These are phyloP conservation scores for Caiman crocodilus DNA, from an alignment of 2,797 vertebrate species.

Conservation along the genomic window DNA sequence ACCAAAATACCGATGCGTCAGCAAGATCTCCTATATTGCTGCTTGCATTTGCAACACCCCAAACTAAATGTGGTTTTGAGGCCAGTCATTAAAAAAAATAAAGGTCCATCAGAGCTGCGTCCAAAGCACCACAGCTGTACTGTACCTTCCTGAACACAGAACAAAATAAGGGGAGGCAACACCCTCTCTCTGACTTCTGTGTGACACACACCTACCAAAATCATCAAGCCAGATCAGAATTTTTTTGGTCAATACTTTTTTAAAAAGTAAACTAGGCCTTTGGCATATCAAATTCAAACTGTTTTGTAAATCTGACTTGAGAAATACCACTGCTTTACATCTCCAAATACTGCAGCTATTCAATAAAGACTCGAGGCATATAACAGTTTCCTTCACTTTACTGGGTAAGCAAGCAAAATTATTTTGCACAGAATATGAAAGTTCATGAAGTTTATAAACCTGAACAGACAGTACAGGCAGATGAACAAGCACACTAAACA, in stretches of 20 bases:
- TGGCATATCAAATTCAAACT: neutral
- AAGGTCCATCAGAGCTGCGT: neutral
- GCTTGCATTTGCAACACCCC: neutral
- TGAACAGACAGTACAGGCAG: conserved; percentile 66
- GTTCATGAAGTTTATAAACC: conserved; percentile 65
- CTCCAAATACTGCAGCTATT: neutral
- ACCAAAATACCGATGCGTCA: neutral
- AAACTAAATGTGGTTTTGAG: neutral
- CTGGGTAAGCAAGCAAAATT: conserved; percentile 79
- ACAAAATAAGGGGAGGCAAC: neutral
- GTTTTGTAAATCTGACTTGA: neutral
- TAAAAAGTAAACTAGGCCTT: neutral
- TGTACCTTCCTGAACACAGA: neutral
- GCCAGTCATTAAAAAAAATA: neutral
- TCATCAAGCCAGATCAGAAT: neutral
- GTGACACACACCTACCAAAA: fast-evolving
- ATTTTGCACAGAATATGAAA: conserved; percentile 69
- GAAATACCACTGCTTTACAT: neutral
- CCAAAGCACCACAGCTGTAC: neutral
- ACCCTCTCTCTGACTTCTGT: too few species aligned
- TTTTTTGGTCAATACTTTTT: neutral
- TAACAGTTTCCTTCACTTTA: conserved; percentile 84
- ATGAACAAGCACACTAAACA: conserved; percentile 77
- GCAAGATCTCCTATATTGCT: neutral
- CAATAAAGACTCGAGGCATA: conserved; percentile 57